Percentiles rank a stretch among this genome's conserved stretches.
phyloP scores from a whole-genome alignment of 2,888 invertebrate species.

The Dynastes hyllus region DNA sequence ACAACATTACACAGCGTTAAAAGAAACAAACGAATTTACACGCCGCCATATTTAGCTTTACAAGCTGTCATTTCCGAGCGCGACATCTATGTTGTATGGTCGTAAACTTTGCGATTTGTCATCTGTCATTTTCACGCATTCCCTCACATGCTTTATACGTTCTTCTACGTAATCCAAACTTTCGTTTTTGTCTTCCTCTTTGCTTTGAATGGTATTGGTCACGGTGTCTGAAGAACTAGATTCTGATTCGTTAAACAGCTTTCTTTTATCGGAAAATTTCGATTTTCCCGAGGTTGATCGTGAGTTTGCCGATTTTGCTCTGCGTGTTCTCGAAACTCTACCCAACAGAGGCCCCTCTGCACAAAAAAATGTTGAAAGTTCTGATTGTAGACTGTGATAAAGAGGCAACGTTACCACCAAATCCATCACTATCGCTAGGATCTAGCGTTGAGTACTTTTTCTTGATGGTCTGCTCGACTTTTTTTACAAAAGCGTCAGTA shows the following conservation, averaged over 20 bases:
- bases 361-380: slow-evolving; percentile 40
- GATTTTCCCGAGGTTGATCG: slow-evolving; percentile 65
- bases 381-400: neutral
- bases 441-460: slow-evolving; percentile 71
- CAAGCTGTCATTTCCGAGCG: slow-evolving; percentile 64
- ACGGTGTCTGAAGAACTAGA: slow-evolving; percentile 67
- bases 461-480: slow-evolving; percentile 66
- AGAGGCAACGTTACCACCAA: slow-evolving; percentile 70
- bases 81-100: slow-evolving; percentile 66
- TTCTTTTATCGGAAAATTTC: slow-evolving; percentile 65
- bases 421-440: slow-evolving; percentile 79
- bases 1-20: slow-evolving; percentile 43
- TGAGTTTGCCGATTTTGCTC: slow-evolving; percentile 79
- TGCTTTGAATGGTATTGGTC: slow-evolving; percentile 45
- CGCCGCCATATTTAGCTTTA: slow-evolving; percentile 55
- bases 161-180: slow-evolving; percentile 65
- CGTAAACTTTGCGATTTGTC: slow-evolving; percentile 60
- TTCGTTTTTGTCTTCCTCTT: slow-evolving; percentile 52
- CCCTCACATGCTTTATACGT: slow-evolving; percentile 65
- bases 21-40: slow-evolving; percentile 37
- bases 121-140: slow-evolving; percentile 61
- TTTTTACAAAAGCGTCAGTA: slow-evolving; percentile 67
- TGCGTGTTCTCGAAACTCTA: slow-evolving; percentile 77
- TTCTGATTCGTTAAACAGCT: slow-evolving; percentile 64
- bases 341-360: slow-evolving; percentile 79